Percentiles rank a stretch among this genome's conserved stretches.
phyloP scores from a whole-genome alignment of 2,888 invertebrate genomes.

The Meghimatium bilineatum region DNA sequence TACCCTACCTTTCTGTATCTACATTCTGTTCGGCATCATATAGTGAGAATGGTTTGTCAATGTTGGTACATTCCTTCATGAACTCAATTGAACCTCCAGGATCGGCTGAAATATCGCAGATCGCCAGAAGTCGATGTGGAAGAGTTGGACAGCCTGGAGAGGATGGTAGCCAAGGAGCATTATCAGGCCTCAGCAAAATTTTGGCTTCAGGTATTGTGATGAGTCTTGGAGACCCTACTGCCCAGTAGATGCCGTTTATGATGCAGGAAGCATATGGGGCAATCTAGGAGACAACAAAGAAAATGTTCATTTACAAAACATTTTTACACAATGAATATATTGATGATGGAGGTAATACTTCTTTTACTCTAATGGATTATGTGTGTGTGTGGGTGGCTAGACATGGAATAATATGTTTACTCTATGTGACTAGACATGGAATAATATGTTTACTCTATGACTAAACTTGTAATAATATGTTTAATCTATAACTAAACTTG shows the following conservation, averaged over 20 bases:
- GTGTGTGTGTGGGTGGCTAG: too few relatives aligned
- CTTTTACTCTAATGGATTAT: too few relatives aligned
- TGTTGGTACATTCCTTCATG: constrained; percentile 99
- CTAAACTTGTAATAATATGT: too few relatives aligned
- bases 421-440: too few relatives aligned
- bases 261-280: constrained; percentile 98
- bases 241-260: constrained; percentile 99
- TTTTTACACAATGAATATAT: neutral
- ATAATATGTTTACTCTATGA: too few relatives aligned
- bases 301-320: neutral
- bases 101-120: constrained; percentile 99
- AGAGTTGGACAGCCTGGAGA: constrained; percentile 74
- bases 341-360: too few relatives aligned
- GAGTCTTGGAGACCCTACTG: constrained; percentile 95
- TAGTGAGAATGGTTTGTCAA: constrained; percentile 99
- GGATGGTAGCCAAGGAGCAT: constrained; percentile 95
- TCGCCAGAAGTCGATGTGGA: constrained; percentile 84
- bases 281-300: constrained; percentile 80
- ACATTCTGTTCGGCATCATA: constrained; percentile 99
- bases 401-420: too few relatives aligned
- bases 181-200: constrained; percentile 87
- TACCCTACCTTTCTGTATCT: constrained; percentile 88
- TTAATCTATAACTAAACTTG: too few relatives aligned
- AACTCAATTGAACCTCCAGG: constrained; percentile 99
- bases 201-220: constrained; percentile 99